Evolutionary conservation across 2,888 invertebrate genomes (phyloP).

Genomic region (Eupelmus urozonus): DNA sequence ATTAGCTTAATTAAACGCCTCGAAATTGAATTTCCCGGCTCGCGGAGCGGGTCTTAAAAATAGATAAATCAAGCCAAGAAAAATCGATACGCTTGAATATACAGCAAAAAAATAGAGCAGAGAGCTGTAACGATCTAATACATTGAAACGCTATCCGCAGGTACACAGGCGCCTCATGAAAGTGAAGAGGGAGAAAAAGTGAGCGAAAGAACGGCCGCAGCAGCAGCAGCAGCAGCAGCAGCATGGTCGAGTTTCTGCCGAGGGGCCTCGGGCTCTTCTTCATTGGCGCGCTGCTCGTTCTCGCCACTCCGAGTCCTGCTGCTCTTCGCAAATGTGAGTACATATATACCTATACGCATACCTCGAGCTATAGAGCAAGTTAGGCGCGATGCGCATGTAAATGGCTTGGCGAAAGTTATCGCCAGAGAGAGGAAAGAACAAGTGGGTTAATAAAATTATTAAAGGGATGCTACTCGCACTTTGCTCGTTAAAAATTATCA

Average conservation of each 20-base stretch:
- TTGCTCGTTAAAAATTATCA: constrained; percentile 25
- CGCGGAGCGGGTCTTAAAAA: no score
- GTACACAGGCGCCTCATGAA: neutral
- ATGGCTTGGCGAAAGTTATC: neutral
- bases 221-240: neutral
- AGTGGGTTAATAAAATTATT: constrained; percentile 6
- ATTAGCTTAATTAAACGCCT: no score
- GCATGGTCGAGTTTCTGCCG: constrained; percentile 64
- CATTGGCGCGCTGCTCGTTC: constrained; percentile 71
- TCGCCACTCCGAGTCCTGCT: constrained; percentile 74
- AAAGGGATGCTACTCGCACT: neutral
- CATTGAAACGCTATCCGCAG: neutral
- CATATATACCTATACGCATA: neutral
- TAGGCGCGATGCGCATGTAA: neutral
- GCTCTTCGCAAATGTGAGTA: constrained; percentile 74
- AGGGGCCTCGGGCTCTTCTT: constrained; percentile 68
- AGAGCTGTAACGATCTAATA: no score
- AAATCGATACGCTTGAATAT: no score
- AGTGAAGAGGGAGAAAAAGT: neutral
- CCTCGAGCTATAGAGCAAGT: neutral
- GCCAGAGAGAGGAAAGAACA: neutral
- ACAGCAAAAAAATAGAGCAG: no score
- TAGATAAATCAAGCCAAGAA: no score
- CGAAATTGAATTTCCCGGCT: no score
- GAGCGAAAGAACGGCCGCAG: constrained; percentile 6